phyloP scores from a whole-genome alignment of 2,888 invertebrate genomes.

The Ecliptopera silaceata region DNA sequence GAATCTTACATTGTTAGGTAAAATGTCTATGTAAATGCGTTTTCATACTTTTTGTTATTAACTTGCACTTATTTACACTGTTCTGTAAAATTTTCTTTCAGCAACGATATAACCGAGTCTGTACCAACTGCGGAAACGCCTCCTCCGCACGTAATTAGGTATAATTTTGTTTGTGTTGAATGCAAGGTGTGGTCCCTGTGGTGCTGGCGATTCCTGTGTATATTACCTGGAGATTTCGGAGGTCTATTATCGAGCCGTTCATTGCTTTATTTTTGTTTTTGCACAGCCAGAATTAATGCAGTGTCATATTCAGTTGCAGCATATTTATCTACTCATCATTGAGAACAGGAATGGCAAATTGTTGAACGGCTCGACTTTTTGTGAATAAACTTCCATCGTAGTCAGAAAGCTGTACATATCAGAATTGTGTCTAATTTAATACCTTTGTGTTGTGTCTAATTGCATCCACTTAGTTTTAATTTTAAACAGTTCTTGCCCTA shows the following conservation, averaged over 20 bases:
- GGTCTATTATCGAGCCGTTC: conserved; percentile 31
- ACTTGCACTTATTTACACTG: conserved; percentile 45
- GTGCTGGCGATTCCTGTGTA: conserved; percentile 48
- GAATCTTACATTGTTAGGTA: conserved; percentile 69
- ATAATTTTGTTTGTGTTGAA: conserved; percentile 50
- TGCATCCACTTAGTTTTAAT: conserved; percentile 12
- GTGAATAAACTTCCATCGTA: conserved; percentile 55
- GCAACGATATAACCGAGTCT: conserved; percentile 69
- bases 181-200: conserved; percentile 41
- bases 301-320: no score
- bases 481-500: no score
- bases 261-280: neutral
- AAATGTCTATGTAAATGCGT: conserved; percentile 38
- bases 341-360: no score
- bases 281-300: no score
- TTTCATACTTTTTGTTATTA: conserved; percentile 39
- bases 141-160: conserved; percentile 71
- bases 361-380: conserved; percentile 36
- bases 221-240: conserved; percentile 25
- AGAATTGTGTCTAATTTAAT: conserved; percentile 29
- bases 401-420: conserved; percentile 26
- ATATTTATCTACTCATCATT: no score
- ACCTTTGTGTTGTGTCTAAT: conserved; percentile 17
- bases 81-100: conserved; percentile 68
- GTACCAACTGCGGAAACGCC: conserved; percentile 55